Percentiles rank a stretch among this genome's conserved stretches.
These are phyloP conservation scores for Psittacara wagleri DNA, from an alignment of 2,113 vertebrate species.

Conservation along the genomic window DNA sequence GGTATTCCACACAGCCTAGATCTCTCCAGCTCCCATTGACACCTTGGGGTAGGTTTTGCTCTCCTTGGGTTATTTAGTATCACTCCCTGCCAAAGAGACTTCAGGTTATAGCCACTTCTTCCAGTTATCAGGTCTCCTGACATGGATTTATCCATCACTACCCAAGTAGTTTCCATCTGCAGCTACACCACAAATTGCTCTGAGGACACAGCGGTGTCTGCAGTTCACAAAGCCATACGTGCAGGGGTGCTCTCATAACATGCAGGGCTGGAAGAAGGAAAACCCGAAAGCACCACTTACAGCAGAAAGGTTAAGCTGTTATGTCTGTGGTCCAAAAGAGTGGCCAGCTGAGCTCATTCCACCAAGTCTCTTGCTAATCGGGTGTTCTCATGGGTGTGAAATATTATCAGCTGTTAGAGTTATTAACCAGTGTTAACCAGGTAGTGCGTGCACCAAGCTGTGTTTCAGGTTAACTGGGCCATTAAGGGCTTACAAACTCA, in stretches of 20 bases:
- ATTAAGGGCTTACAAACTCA: conserved; percentile 66
- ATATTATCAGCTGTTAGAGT: conserved; percentile 63
- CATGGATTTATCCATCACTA: neutral
- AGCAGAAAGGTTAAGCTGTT: conserved; percentile 3
- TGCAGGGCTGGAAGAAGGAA: neutral
- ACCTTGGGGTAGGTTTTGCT: neutral
- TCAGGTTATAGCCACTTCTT: neutral
- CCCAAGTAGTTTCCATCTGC: neutral
- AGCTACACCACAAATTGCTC: neutral
- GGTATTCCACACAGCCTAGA: neutral
- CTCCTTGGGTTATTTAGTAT: neutral
- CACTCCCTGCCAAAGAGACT: neutral
- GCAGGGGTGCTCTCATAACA: conserved; percentile 36
- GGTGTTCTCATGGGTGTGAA: conserved; percentile 60
- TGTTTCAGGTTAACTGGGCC: conserved; percentile 49
- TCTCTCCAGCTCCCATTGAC: neutral
- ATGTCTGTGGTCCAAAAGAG: conserved; percentile 8
- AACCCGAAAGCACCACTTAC: neutral
- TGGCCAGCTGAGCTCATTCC: conserved; percentile 22
- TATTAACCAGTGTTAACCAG: conserved; percentile 64
- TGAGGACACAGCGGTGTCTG: neutral
- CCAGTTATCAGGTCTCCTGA: neutral
- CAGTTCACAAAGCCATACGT: neutral
- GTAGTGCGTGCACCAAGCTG: neutral
- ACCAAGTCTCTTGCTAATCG: conserved; percentile 44